phyloP scores from a whole-genome alignment of 53 echinoderm and acorn worm genomes.

The Antedon mediterranea region DNA sequence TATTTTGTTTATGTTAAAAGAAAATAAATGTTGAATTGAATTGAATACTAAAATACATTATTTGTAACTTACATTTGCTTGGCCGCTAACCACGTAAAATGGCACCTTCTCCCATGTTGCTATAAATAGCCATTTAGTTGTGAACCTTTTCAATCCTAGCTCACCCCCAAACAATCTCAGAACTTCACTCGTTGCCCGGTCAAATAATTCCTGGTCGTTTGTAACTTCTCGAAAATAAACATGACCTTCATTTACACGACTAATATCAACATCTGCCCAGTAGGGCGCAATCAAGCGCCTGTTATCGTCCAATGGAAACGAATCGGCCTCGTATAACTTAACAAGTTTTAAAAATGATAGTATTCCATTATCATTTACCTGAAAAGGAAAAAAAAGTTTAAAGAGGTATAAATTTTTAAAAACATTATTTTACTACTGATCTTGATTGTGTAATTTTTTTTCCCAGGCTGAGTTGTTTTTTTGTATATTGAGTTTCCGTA shows the following conservation, averaged over 20 bases:
- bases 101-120: conserved; percentile 68
- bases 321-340: conserved; percentile 51
- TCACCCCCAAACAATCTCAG: neutral
- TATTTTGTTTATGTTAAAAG: too few species aligned
- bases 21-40: too few species aligned
- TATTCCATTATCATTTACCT: conserved; percentile 88
- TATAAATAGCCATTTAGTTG: conserved; percentile 40
- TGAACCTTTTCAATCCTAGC: conserved; percentile 8
- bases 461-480: too few species aligned
- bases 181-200: neutral
- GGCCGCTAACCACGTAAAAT: conserved; percentile 8
- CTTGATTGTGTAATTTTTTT: too few species aligned
- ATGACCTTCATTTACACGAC: neutral
- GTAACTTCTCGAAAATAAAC: neutral
- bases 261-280: conserved; percentile 89
- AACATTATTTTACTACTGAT: too few species aligned
- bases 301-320: conserved; percentile 58
- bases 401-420: too few species aligned
- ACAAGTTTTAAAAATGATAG: conserved; percentile 68
- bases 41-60: too few species aligned
- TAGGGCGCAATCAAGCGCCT: conserved; percentile 67
- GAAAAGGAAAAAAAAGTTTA: neutral
- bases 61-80: neutral
- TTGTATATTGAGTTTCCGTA: too few species aligned
- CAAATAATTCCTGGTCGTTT: neutral